These are phyloP conservation scores for Harpalus rubripes DNA, from an alignment of 2,888 invertebrate species.

Conservation along the genomic window DNA sequence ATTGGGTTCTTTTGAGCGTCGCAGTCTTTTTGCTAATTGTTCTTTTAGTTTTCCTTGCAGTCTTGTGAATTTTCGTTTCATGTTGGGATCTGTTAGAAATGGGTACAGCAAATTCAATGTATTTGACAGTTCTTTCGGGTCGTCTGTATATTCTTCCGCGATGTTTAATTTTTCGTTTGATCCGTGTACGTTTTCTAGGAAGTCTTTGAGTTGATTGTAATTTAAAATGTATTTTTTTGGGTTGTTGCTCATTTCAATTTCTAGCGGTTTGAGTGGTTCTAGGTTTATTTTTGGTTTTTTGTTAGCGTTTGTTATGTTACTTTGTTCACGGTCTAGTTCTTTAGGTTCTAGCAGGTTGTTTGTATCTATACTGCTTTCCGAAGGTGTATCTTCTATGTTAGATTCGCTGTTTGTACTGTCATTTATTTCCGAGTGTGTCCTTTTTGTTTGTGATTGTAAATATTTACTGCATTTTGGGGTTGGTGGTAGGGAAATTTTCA, in stretches of 20 bases:
- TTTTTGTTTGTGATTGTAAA: too few relatives aligned
- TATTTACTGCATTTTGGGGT: not conserved
- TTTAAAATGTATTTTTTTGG: constrained; percentile 18
- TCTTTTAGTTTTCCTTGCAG: constrained; percentile 22
- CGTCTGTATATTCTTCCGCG: constrained; percentile 28
- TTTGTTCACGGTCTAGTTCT: not conserved
- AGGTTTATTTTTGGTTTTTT: constrained; percentile 20
- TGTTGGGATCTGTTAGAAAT: too few relatives aligned
- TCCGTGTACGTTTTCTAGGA: constrained; percentile 38
- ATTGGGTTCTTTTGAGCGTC: not conserved
- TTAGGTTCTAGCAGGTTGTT: too few relatives aligned
- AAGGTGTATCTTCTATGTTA: too few relatives aligned
- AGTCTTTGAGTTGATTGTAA: too few relatives aligned
- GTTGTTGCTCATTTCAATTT: constrained; percentile 25
- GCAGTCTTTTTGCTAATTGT: too few relatives aligned
- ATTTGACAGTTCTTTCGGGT: constrained; percentile 28
- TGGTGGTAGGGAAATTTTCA: not conserved
- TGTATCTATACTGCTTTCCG: not conserved
- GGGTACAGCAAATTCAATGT: too few relatives aligned
- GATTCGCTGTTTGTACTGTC: too few relatives aligned
- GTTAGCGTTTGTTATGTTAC: not conserved
- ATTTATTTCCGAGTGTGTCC: too few relatives aligned
- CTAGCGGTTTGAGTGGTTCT: too few relatives aligned
- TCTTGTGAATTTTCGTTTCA: constrained; percentile 9
- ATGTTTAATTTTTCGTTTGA: constrained; percentile 38